Percentiles rank a stretch among this genome's conserved stretches.
Conservation (phyloP, 2,888 invertebrate genomes). For the Ennomos fuscantarius region DNA sequence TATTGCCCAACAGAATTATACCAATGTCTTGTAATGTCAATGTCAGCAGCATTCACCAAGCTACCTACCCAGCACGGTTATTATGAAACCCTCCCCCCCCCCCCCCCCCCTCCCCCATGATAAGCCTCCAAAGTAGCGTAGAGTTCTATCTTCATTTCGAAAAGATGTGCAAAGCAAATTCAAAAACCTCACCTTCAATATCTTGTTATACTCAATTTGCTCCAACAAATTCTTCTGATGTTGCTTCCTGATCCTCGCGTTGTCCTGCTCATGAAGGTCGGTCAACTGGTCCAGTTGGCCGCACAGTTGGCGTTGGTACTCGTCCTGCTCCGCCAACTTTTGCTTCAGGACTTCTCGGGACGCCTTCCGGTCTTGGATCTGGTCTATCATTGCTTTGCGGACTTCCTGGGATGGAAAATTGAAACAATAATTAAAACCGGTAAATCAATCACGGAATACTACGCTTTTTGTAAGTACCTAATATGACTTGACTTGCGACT, state of each 20-base stretch:
- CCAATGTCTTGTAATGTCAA: too few species aligned
- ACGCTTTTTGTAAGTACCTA: too few species aligned
- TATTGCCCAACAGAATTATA: too few species aligned
- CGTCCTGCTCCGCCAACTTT: slow-evolving; percentile 52
- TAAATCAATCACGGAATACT: too few species aligned
- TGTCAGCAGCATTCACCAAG: too few species aligned
- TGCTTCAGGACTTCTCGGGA: slow-evolving; percentile 49
- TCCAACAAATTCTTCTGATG: slow-evolving; percentile 58
- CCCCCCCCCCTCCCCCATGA: too few species aligned
- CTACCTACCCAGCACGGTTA: too few species aligned
- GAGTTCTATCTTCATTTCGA: too few species aligned
- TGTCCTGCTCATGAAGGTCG: slow-evolving; percentile 51
- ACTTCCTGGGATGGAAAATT: slow-evolving; percentile 54
- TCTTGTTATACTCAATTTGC: slow-evolving; percentile 71
- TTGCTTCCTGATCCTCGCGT: slow-evolving; percentile 55
- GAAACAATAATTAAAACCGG: neutral
- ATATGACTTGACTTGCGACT: too few species aligned
- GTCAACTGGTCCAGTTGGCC: slow-evolving; percentile 56
- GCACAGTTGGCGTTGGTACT: slow-evolving; percentile 58
- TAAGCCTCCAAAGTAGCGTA: too few species aligned
- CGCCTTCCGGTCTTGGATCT: slow-evolving; percentile 60
- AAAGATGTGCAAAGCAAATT: too few species aligned
- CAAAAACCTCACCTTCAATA: slow-evolving; percentile 60
- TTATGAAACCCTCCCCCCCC: too few species aligned
- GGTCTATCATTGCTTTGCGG: slow-evolving; percentile 63